Evolutionary conservation across 2,888 invertebrate genomes (phyloP).

Genomic region (Dinocampus coccinellae): DNA sequence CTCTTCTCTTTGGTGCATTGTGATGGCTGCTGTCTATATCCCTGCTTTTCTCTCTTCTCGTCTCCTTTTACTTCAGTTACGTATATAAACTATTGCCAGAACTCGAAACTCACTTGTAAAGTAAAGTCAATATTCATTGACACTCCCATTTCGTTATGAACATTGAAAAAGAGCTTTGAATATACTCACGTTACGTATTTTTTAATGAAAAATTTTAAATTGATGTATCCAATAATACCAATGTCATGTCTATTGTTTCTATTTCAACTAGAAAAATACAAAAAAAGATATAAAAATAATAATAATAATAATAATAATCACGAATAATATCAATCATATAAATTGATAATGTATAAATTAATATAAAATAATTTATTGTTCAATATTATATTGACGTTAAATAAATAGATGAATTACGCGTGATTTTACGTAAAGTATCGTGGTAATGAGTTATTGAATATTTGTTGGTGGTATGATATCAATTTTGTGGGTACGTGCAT

Average conservation of each 20-base stretch:
- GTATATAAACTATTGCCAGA: neutral
- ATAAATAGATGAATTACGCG: neutral
- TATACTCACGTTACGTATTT: no score
- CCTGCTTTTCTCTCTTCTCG: no score
- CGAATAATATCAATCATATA: neutral
- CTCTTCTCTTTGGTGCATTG: no score
- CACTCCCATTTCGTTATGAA: neutral
- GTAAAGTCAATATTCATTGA: neutral
- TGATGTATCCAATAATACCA: no score
- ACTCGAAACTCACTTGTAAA: neutral
- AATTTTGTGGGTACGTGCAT: conserved; percentile 48
- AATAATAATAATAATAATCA: neutral
- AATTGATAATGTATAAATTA: neutral
- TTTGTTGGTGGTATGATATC: conserved; percentile 43
- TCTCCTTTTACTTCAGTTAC: no score
- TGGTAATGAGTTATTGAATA: conserved; percentile 15
- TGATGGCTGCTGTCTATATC: neutral
- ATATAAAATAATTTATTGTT: neutral
- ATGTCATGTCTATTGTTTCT: no score
- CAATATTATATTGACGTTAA: neutral
- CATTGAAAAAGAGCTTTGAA: neutral
- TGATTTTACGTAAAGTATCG: conserved; percentile 4
- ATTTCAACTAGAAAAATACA: neutral
- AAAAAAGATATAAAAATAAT: neutral
- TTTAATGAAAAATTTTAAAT: no score